Evolutionary conservation across 2,888 invertebrate species (phyloP).

Genomic region (Coelinius sp.): DNA sequence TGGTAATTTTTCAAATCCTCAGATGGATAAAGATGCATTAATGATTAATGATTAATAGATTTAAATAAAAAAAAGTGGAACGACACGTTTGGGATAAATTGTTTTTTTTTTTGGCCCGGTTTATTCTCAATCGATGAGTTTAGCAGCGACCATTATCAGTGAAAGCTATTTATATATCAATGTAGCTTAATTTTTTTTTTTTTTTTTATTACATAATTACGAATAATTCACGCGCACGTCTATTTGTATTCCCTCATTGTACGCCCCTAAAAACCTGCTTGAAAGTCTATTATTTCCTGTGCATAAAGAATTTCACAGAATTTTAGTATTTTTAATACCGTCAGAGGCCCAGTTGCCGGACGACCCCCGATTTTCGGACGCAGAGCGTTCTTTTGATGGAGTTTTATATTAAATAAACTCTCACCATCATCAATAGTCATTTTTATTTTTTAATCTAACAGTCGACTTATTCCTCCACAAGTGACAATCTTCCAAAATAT

Average conservation of each 20-base stretch:
- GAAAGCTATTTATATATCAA: slow-evolving; percentile 61
- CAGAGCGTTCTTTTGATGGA: too few relatives aligned
- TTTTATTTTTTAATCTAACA: too few relatives aligned
- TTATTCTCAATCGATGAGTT: slow-evolving; percentile 59
- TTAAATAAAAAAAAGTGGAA: slow-evolving; percentile 40
- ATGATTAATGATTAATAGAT: slow-evolving; percentile 38
- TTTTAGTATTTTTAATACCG: too few relatives aligned
- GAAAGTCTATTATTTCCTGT: slow-evolving; percentile 44
- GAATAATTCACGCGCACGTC: slow-evolving; percentile 48
- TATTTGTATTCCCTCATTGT: slow-evolving; percentile 52
- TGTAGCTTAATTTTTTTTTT: slow-evolving; percentile 46
- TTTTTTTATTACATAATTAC: slow-evolving; percentile 27
- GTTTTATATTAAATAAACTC: too few relatives aligned
- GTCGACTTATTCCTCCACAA: too few relatives aligned
- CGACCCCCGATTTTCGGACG: too few relatives aligned
- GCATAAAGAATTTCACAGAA: background rate
- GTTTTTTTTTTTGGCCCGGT: slow-evolving; percentile 19
- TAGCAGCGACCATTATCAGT: slow-evolving; percentile 71
- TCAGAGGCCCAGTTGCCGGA: too few relatives aligned
- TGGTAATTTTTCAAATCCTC: slow-evolving; percentile 57
- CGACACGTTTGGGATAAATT: slow-evolving; percentile 14
- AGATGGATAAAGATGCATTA: slow-evolving; percentile 45
- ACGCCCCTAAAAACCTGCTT: slow-evolving; percentile 59
- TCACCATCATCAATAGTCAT: too few relatives aligned
- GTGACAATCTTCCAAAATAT: too few relatives aligned